A percentile compares a stretch with the other conserved stretches of the same genome.
phyloP scores from a whole-genome alignment of 2,797 vertebrate genomes.

The Muscicapa striata region DNA sequence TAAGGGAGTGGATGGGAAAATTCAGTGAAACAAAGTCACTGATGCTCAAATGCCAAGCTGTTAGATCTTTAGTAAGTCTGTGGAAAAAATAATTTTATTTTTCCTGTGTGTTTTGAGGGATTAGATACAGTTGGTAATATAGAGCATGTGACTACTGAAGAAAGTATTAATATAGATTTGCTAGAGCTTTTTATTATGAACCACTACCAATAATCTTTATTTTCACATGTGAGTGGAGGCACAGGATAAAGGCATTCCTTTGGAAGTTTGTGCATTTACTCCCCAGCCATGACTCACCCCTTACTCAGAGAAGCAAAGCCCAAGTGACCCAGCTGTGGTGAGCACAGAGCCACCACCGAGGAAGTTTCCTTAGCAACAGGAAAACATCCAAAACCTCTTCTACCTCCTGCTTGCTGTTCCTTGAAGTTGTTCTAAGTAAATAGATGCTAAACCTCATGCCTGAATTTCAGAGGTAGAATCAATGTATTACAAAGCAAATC shows the following conservation, averaged over 20 bases:
- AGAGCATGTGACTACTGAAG: neutral
- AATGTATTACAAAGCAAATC: neutral
- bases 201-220: no score
- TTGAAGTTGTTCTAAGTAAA: slow-evolving; percentile 42
- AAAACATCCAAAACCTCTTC: slow-evolving; percentile 54
- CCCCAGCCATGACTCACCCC: neutral
- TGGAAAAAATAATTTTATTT: neutral
- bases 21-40: neutral
- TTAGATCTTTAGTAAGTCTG: neutral
- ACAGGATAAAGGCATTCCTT: neutral
- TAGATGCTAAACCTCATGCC: slow-evolving; percentile 38
- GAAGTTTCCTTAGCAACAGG: slow-evolving; percentile 67
- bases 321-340: slow-evolving; percentile 47
- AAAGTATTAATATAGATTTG: neutral
- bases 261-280: neutral
- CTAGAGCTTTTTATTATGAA: neutral
- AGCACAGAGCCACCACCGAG: slow-evolving; percentile 26
- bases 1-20: neutral
- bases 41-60: neutral
- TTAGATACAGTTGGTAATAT: neutral
- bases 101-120: neutral
- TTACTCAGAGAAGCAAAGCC: slow-evolving; percentile 9
- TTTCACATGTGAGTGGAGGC: neutral
- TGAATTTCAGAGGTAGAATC: slow-evolving; percentile 41
- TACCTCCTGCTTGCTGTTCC: slow-evolving; percentile 16